Base-by-base conservation (phyloP, 1,140 invertebrate genomes). In the Brachionus rotundiformis region DNA sequence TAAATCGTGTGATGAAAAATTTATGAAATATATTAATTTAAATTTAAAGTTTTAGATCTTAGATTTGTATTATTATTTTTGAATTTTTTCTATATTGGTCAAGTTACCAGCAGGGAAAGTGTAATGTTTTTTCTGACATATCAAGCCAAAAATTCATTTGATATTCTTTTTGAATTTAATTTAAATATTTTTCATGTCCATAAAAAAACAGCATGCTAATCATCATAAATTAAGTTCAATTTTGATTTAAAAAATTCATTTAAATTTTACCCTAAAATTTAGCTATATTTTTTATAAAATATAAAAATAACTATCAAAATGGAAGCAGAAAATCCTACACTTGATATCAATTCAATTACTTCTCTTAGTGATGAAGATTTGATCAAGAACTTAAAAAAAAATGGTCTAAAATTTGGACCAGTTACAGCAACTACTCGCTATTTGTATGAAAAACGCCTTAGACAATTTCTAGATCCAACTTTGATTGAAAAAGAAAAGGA, bases 401-500 rank as follows among this genome's bases (percentile, higher is more conserved):
- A 54, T 49, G 39, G 39, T 59, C 25, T 77, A n/a, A 77, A 77
- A 29, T 13, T 8, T 27, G 73, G 73, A 7, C 73, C 73, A 16
- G 49, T 77, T 33, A 49, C 73, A 25, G 16, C 36, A 13, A 77
- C 73, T 11, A 77, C 73, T 27, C 2, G 73, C 1, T 49, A 29
- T 33, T 59, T 77, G 39, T 77, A 77, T 11, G 73, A 77, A 19
- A 77, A 77, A 59, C 73, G 73, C n/a, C 73, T 77, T 1, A 49
- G 19, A 77, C 27, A 77, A 39, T 47, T 47, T 59, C 27, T 77
- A 7, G 36, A 77, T 3, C 63, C 63, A 36, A n/a, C 27, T 33
- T 33, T 68, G 16, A 19, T 33, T 19, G 63, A 68, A 36, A 33
- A 68, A 19, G 63, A 68, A 36, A 36, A 31, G 7, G 13, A 68